Evolutionary conservation across 1,140 invertebrate genomes (phyloP), one percentile per base, ranked within the genome.

Genomic region (Drosophila prosaltans): DNA sequence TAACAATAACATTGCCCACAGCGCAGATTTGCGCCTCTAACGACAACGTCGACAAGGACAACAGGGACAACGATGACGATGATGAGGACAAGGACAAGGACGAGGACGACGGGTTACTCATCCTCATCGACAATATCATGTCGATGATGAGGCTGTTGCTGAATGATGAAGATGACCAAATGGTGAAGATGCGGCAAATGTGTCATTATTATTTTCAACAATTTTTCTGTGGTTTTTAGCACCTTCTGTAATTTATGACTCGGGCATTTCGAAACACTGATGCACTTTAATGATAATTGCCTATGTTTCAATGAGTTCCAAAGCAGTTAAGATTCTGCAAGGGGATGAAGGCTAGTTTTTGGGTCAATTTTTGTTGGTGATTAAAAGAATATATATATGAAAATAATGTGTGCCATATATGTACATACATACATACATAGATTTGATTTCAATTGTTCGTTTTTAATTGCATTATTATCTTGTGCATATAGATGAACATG

Each of bases 1-100:
- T 84, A 72, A 89, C 84, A 89, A 89, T 78, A 88, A 88, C 84
- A 83, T 80, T 63, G 84, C 83, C 83, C 83, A 80, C 62, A 72
- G 83, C 77, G 77, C 73, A 82, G 82, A 89, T 88, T 88, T 88
- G 77, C 60, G 76, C 80, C 83, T 83, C 64, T 82, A 83, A 80
- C 83, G 83, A 77, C 54, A 63, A 76, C 60, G 72, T 48, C 39
- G 16, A 24, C 30, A 41, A n/a, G 32, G 57, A 43, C 65, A 75
- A 72, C 48, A 71, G 60, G 55, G 73, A 61, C 66, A 70, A 65
- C 67, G 80, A 80, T 80, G 83, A 77, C 55, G 66, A 76, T 67
- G 73, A 63, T 32, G 40, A 24, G 24, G 16, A 24, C n/a, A 39
- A n/a, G 36, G 57, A 43, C 65, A 76, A 72, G 16, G 16, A 16